Percentiles rank a stretch among this genome's conserved stretches.
Evolutionary conservation across 2,113 vertebrate genomes (phyloP).

Genomic region (Podiceps cristatus): DNA sequence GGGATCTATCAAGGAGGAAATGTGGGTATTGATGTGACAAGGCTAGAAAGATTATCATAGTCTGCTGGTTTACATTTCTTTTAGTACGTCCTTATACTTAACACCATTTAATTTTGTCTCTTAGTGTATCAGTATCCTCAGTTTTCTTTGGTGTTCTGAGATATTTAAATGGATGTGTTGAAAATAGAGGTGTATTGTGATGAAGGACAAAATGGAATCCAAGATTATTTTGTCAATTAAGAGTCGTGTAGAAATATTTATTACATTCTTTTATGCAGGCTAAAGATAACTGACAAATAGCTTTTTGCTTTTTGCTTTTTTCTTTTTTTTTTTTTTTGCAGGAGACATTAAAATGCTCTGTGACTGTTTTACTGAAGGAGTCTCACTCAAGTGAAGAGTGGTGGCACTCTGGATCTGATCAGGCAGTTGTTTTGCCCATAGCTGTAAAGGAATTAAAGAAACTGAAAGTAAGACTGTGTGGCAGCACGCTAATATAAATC

Average conservation of each 20-base stretch:
- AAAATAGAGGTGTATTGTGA: neutral
- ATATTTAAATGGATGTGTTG: neutral
- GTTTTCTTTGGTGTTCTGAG: neutral
- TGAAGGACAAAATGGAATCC: neutral
- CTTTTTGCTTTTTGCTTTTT: rapidly evolving
- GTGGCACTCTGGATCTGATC: neutral
- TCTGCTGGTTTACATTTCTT: neutral
- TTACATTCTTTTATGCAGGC: neutral
- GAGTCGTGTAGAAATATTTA: neutral
- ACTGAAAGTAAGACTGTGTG: neutral
- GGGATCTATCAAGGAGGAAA: neutral
- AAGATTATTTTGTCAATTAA: neutral
- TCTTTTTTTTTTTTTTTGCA: too few species aligned
- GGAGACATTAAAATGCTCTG: neutral
- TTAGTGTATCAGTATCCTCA: neutral
- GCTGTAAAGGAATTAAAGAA: neutral
- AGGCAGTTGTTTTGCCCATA: neutral
- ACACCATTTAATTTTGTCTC: neutral
- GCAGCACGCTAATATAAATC: neutral
- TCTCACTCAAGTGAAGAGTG: neutral
- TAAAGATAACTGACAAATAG: neutral
- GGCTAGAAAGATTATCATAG: neutral
- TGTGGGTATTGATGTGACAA: neutral
- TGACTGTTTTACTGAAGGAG: neutral
- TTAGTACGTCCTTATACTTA: neutral